These are phyloP conservation scores for Proterorhinus semilunaris DNA, from an alignment of 2,113 vertebrate genomes.

Conservation along the genomic window DNA sequence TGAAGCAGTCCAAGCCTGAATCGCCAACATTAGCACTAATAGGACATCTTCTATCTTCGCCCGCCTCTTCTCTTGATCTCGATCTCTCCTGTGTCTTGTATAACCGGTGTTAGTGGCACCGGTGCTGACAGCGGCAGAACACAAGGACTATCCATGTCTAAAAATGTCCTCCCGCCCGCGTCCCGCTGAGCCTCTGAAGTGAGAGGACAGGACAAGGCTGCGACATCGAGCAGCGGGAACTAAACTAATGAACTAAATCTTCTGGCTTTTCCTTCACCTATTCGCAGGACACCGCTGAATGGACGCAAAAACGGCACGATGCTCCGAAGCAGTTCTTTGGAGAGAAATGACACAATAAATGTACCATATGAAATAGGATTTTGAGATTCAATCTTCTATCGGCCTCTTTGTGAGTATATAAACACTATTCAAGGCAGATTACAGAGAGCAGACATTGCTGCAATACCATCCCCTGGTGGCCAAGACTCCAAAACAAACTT, in stretches of 20 bases:
- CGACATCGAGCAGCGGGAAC: slow-evolving; percentile 36
- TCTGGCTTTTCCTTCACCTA: slow-evolving; percentile 22
- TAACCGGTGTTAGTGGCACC: slow-evolving; percentile 57
- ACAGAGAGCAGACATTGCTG: too few relatives aligned
- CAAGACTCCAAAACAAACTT: too few relatives aligned
- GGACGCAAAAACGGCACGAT: background rate
- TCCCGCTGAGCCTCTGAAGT: slow-evolving; percentile 49
- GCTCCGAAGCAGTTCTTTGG: background rate
- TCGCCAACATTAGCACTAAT: slow-evolving; percentile 34
- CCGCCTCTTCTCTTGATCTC: slow-evolving; percentile 46
- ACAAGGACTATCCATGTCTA: slow-evolving; percentile 62
- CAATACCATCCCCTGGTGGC: too few relatives aligned
- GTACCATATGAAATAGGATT: too few relatives aligned
- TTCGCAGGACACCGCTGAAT: background rate
- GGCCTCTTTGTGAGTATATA: background rate
- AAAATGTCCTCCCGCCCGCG: slow-evolving; percentile 52
- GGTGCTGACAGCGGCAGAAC: slow-evolving; percentile 68
- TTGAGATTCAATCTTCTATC: background rate
- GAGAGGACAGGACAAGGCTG: slow-evolving; percentile 55
- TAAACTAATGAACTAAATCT: slow-evolving; percentile 28
- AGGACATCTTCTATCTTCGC: slow-evolving; percentile 41
- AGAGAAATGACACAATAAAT: background rate
- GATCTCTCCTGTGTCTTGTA: slow-evolving; percentile 48
- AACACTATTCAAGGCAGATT: background rate
- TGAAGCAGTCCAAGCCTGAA: background rate